These are phyloP conservation scores for Eulemur rufifrons DNA, from an alignment of 2,113 vertebrate species.

Conservation along the genomic window DNA sequence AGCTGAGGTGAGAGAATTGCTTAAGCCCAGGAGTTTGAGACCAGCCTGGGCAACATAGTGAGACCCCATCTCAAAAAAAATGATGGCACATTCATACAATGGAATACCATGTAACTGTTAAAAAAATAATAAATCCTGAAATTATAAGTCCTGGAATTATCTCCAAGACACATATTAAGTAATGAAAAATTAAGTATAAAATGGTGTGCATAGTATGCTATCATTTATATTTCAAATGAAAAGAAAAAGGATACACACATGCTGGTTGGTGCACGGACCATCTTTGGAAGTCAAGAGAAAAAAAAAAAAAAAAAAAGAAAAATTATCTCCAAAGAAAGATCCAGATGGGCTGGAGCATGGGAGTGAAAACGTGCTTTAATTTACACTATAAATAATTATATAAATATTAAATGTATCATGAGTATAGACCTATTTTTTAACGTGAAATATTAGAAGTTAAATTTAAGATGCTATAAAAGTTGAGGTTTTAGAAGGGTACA, in stretches of 20 bases:
- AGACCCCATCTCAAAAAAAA: no score
- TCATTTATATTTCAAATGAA: background rate
- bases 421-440: background rate
- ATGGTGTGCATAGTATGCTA: background rate
- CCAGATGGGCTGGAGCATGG: background rate
- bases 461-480: background rate
- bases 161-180: background rate
- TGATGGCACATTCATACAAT: background rate
- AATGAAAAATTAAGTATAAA: background rate
- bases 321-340: background rate
- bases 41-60: no score
- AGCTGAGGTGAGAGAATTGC: no score
- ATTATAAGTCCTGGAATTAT: background rate
- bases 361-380: background rate
- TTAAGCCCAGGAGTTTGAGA: no score
- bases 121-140: background rate
- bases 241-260: background rate
- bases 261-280: background rate
- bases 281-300: background rate
- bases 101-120: background rate
- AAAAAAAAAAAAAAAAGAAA: background rate
- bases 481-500: background rate
- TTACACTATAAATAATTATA: background rate
- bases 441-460: background rate
- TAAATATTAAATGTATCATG: background rate